Conservation (phyloP, 2,888 invertebrate species). For the Taenaris catops region DNA sequence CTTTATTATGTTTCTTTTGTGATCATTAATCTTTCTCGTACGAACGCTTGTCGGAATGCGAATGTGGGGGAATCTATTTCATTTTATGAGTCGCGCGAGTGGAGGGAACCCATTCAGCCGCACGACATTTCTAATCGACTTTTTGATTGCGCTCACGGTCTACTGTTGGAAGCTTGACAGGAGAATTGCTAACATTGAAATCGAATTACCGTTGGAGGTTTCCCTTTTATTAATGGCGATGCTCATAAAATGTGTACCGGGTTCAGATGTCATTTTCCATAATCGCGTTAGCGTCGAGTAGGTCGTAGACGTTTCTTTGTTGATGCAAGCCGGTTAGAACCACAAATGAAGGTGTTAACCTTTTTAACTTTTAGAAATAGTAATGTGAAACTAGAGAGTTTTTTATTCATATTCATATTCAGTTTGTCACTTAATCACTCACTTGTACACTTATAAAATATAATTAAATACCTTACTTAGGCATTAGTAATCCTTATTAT, state of each 20-base stretch:
- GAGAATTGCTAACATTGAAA: slow-evolving; percentile 40
- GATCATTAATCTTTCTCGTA: slow-evolving; percentile 80
- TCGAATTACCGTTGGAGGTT: slow-evolving; percentile 34
- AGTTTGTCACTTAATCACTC: no score
- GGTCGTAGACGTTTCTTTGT: no score
- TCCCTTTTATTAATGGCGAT: slow-evolving; percentile 23
- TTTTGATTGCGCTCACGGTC: slow-evolving; percentile 73
- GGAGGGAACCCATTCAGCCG: slow-evolving; percentile 71
- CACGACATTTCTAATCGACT: slow-evolving; percentile 79
- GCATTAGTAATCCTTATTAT: no score
- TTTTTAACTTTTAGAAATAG: no score
- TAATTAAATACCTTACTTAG: no score
- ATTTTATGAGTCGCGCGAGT: slow-evolving; percentile 77
- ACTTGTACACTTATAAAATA: no score
- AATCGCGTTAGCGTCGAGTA: no score
- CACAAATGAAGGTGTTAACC: no score
- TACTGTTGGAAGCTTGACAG: slow-evolving; percentile 49
- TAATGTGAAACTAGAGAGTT: not conserved
- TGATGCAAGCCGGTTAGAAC: no score
- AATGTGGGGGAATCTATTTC: slow-evolving; percentile 80
- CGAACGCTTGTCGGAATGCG: slow-evolving; percentile 80
- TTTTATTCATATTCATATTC: not conserved
- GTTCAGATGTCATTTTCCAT: no score
- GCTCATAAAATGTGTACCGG: no score
- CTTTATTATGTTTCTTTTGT: slow-evolving; percentile 80